Conservation (phyloP, 2,888 invertebrate genomes). For the Sabatieria punctata region DNA sequence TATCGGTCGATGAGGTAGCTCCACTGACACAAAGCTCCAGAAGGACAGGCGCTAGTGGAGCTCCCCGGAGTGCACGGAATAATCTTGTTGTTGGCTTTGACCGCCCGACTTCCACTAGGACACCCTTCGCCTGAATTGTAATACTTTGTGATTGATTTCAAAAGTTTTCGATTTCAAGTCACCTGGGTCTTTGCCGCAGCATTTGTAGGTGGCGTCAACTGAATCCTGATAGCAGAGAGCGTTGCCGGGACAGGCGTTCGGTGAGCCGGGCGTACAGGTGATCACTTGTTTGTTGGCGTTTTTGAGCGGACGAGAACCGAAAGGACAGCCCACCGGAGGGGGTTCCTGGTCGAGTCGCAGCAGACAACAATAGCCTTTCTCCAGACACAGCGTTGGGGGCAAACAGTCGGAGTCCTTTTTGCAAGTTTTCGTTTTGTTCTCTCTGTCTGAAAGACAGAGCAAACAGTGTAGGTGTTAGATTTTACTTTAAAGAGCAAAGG, state of each 20-base stretch:
- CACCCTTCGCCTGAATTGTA: slow-evolving; percentile 13
- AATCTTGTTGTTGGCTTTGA: slow-evolving; percentile 8
- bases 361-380: slow-evolving; percentile 2
- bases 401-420: slow-evolving; percentile 8
- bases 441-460: too few relatives aligned
- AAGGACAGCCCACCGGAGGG: slow-evolving; percentile 15
- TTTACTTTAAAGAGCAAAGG: too few relatives aligned
- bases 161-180: neutral
- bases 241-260: slow-evolving; percentile 18
- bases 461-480: too few relatives aligned
- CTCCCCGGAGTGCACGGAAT: slow-evolving; percentile 14
- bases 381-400: too few relatives aligned
- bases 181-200: slow-evolving; percentile 16
- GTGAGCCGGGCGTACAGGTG: slow-evolving; percentile 7
- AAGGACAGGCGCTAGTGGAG: slow-evolving; percentile 12
- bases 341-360: slow-evolving; percentile 13
- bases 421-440: neutral
- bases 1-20: slow-evolving; percentile 21
- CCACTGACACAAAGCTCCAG: slow-evolving; percentile 17
- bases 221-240: slow-evolving; percentile 17
- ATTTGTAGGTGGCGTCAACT: slow-evolving; percentile 14
- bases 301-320: slow-evolving; percentile 8
- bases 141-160: neutral
- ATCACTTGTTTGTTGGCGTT: neutral
- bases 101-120: slow-evolving; percentile 13